Evolutionary conservation across 2,113 vertebrate genomes (phyloP).

Genomic region (Phaetusa simplex): DNA sequence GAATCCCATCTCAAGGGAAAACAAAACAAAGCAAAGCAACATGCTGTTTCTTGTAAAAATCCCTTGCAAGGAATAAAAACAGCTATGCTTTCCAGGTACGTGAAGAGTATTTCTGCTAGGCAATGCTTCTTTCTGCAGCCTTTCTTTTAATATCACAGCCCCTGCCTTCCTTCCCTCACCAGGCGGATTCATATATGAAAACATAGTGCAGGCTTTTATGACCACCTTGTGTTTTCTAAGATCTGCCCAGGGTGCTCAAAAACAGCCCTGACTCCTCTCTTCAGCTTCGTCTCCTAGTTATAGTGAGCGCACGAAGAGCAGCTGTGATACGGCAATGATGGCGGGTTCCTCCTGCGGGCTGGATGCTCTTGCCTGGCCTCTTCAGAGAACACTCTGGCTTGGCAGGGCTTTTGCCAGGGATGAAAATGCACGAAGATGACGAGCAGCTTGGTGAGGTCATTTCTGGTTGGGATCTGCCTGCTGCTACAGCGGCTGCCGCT

Average conservation of each 20-base stretch:
- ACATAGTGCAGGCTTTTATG: neutral
- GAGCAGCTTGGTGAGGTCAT: conserved; percentile 29
- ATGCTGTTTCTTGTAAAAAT: conserved; percentile 20
- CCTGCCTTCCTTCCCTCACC: neutral
- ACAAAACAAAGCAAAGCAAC: neutral
- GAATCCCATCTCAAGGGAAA: conserved; percentile 7
- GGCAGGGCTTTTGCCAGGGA: neutral
- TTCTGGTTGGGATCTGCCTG: conserved; percentile 20
- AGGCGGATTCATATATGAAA: neutral
- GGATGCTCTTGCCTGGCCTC: neutral
- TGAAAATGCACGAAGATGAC: neutral
- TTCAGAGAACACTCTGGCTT: neutral
- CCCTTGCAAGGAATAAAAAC: neutral
- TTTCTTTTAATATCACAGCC: conserved; percentile 23
- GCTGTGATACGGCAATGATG: neutral
- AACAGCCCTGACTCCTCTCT: neutral
- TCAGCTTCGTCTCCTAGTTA: neutral
- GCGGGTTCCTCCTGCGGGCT: neutral
- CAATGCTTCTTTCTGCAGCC: neutral
- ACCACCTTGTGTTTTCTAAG: neutral
- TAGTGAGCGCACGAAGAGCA: neutral
- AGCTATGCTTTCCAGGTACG: neutral
- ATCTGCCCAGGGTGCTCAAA: neutral
- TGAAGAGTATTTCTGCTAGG: neutral
- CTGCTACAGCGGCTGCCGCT: neutral